These are phyloP conservation scores for Amphiprion percula DNA, from an alignment of 2,113 vertebrate species.

Conservation along the genomic window DNA sequence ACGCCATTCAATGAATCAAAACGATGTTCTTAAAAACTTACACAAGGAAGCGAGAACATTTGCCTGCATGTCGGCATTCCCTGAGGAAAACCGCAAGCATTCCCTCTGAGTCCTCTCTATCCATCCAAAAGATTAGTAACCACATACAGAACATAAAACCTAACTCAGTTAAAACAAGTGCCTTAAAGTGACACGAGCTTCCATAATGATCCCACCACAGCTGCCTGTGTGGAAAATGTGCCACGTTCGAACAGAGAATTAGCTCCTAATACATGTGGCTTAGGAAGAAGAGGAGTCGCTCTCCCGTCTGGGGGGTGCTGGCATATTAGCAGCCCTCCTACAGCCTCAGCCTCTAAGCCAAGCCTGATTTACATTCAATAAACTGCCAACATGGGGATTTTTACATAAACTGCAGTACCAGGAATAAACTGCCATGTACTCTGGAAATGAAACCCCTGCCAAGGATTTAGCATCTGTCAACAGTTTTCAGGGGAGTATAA, in stretches of 20 bases:
- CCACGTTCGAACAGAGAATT: constrained; percentile 54
- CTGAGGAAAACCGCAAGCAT: constrained; percentile 48
- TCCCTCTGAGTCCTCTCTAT: constrained; percentile 34
- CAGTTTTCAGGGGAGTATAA: constrained; percentile 33
- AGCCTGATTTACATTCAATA: constrained; percentile 76
- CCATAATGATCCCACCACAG: constrained; percentile 48
- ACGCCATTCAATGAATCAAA: constrained; percentile 16
- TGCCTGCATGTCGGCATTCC: constrained; percentile 16
- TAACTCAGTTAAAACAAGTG: constrained; percentile 52
- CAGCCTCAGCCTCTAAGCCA: constrained; percentile 60
- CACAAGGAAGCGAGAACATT: constrained; percentile 25
- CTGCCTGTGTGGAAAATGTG: constrained; percentile 48
- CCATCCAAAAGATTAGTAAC: constrained; percentile 55
- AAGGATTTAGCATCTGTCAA: constrained; percentile 39
- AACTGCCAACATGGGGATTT: constrained; percentile 67
- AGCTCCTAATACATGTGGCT: constrained; percentile 52
- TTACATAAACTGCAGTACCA: constrained; percentile 54
- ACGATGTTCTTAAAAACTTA: constrained; percentile 6
- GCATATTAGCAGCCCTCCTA: constrained; percentile 67
- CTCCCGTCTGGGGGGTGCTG: constrained; percentile 46
- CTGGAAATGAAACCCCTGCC: constrained; percentile 47
- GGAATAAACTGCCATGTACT: constrained; percentile 55
- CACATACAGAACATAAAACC: constrained; percentile 45
- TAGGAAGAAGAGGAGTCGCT: constrained; percentile 43
- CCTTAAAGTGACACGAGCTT: constrained; percentile 56